A percentile compares a stretch with the other conserved stretches of the same genome.
Conservation (phyloP, 1,140 invertebrate species). For the Oppia nitens region DNA sequence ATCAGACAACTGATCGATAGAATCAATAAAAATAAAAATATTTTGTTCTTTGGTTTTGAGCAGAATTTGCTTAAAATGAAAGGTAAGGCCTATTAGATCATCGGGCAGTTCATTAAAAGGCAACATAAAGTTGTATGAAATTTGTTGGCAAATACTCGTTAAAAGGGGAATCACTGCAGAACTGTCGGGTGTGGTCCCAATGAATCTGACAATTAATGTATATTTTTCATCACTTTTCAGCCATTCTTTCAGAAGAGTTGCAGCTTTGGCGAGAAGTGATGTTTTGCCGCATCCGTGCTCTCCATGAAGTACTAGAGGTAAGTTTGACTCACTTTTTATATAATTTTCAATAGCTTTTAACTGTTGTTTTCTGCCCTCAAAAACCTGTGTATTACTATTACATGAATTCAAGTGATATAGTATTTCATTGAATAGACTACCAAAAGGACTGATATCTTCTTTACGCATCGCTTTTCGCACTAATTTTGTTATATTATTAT, state of each 20-base stretch:
- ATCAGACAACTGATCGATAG: slow-evolving; percentile 86
- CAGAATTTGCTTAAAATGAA: slow-evolving; percentile 83
- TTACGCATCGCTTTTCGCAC: slow-evolving; percentile 86
- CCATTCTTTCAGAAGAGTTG: slow-evolving; percentile 42
- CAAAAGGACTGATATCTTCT: slow-evolving; percentile 80
- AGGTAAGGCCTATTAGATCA: slow-evolving; percentile 83
- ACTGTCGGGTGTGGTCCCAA: slow-evolving; percentile 91
- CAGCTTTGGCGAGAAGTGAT: slow-evolving; percentile 79
- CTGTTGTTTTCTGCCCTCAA: slow-evolving; percentile 79
- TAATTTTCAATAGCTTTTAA: slow-evolving; percentile 63
- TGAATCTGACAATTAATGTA: slow-evolving; percentile 72
- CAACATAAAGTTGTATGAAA: slow-evolving; percentile 72
- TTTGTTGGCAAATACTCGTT: slow-evolving; percentile 86
- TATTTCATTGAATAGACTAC: slow-evolving; percentile 86
- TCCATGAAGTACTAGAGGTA: slow-evolving; percentile 82
- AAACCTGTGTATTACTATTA: slow-evolving; percentile 87
- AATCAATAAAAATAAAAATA: slow-evolving; percentile 70
- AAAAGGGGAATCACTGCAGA: slow-evolving; percentile 82
- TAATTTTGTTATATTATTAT: slow-evolving; percentile 77
- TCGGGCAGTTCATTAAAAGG: slow-evolving; percentile 85
- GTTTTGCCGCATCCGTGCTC: slow-evolving; percentile 96
- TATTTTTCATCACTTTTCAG: slow-evolving; percentile 40
- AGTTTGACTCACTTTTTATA: slow-evolving; percentile 50
- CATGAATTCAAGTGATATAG: slow-evolving; percentile 91
- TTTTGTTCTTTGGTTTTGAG: slow-evolving; percentile 68